Conservation (phyloP, 2,888 invertebrate genomes). For the Tortrix viridana region DNA sequence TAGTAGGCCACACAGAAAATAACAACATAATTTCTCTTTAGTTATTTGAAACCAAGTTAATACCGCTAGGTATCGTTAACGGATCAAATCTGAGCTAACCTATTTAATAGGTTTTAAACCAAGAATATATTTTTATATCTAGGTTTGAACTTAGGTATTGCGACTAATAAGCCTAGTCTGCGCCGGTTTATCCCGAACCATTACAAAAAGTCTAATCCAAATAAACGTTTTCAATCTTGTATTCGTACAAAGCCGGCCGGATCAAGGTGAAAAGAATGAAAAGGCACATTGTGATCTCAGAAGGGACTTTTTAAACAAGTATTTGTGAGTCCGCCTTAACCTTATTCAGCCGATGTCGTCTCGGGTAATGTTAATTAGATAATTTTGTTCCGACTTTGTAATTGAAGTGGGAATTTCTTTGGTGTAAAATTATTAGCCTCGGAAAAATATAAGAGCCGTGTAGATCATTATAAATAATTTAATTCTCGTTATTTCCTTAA, state of each 20-base stretch:
- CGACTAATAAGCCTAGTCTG: constrained; percentile 25
- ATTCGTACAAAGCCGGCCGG: constrained; percentile 28
- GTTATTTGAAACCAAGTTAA: too few relatives aligned
- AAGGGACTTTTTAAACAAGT: constrained; percentile 56
- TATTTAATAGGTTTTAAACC: too few relatives aligned
- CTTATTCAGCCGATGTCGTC: constrained; percentile 57
- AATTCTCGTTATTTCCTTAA: too few relatives aligned
- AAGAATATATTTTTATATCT: background rate
- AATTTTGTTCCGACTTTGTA: constrained; percentile 62
- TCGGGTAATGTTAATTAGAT: constrained; percentile 66
- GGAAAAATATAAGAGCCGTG: too few relatives aligned
- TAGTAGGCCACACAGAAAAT: too few relatives aligned
- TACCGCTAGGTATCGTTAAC: too few relatives aligned
- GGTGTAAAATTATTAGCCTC: background rate
- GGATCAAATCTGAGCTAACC: too few relatives aligned
- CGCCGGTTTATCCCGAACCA: constrained; percentile 28
- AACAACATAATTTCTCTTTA: too few relatives aligned
- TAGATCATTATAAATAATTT: too few relatives aligned
- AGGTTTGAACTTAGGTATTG: constrained; percentile 3
- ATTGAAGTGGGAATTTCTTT: constrained; percentile 52
- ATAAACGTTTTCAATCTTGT: constrained; percentile 33
- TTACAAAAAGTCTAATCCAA: constrained; percentile 28
- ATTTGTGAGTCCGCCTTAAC: constrained; percentile 59
- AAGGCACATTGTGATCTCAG: constrained; percentile 35
- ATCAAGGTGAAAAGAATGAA: constrained; percentile 35